These are phyloP conservation scores for Drosophila mayaguana DNA, from an alignment of 2,888 invertebrate genomes.

Conservation along the genomic window DNA sequence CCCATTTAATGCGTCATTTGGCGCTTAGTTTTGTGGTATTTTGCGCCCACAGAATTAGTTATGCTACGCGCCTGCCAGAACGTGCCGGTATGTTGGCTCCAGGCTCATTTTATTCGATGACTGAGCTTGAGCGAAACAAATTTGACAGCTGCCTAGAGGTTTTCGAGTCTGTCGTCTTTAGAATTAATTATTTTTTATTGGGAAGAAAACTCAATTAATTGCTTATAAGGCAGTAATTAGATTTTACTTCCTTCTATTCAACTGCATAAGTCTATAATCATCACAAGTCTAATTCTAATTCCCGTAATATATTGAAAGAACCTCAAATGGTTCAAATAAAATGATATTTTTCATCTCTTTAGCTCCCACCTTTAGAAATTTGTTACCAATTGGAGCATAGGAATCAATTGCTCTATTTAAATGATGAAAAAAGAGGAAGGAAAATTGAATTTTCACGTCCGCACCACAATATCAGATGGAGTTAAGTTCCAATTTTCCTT, in stretches of 20 bases:
- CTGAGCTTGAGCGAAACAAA: conserved; percentile 35
- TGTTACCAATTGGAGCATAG: conserved; percentile 1
- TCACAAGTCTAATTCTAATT: too few species aligned
- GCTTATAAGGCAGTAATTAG: too few species aligned
- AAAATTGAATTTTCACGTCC: conserved; percentile 38
- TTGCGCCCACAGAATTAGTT: conserved; percentile 44
- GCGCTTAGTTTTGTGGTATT: conserved; percentile 39
- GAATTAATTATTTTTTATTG: not conserved
- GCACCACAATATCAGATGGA: conserved; percentile 37
- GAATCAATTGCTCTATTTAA: not conserved
- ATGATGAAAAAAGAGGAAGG: not conserved
- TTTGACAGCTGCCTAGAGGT: conserved; percentile 3
- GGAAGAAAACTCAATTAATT: not conserved
- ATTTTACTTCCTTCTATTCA: not conserved
- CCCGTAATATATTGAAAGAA: too few species aligned
- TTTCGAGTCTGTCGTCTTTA: not conserved
- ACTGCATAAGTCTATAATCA: too few species aligned
- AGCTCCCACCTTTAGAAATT: not conserved
- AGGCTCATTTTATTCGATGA: conserved; percentile 24
- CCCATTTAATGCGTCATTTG: conserved; percentile 52
- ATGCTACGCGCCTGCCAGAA: conserved; percentile 37
- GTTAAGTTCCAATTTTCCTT: conserved; percentile 35
- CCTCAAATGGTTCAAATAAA: too few species aligned
- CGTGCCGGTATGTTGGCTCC: conserved; percentile 21
- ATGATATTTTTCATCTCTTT: not conserved